phyloP scores from a whole-genome alignment of 2,888 invertebrate genomes.

The Morinoia aosen region DNA sequence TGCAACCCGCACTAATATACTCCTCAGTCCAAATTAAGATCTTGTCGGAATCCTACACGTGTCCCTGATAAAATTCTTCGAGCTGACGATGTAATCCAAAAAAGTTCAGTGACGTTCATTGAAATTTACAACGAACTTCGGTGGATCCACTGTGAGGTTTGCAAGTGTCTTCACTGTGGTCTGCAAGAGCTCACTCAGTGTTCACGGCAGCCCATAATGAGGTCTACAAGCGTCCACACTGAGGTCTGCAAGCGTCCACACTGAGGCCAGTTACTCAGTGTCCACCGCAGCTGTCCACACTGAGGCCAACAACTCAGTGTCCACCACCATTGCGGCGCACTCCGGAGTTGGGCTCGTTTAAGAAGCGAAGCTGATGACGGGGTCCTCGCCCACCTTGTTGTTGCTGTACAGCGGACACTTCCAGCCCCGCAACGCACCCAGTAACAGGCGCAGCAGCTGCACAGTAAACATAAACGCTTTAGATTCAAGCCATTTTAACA shows the following conservation, averaged over 20 bases:
- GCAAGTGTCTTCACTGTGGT: neutral
- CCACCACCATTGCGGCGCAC: neutral
- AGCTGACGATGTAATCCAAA: too few species aligned
- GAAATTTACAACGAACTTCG: too few species aligned
- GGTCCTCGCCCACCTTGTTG: slow-evolving; percentile 65
- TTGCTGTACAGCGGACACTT: slow-evolving; percentile 62
- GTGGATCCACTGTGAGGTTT: neutral
- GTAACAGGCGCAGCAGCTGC: slow-evolving; percentile 59
- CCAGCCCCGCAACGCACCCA: slow-evolving; percentile 59
- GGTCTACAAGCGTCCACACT: neutral
- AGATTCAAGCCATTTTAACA: too few species aligned
- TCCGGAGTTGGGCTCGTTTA: slow-evolving; percentile 21
- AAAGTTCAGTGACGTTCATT: too few species aligned
- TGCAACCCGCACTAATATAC: too few species aligned
- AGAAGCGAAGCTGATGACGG: slow-evolving; percentile 62
- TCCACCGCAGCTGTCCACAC: neutral
- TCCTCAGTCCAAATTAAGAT: too few species aligned
- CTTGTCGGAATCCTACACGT: too few species aligned
- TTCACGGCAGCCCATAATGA: neutral
- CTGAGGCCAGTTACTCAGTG: neutral
- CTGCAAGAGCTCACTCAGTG: neutral
- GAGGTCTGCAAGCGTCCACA: neutral
- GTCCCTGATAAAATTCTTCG: too few species aligned
- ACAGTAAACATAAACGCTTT: neutral
- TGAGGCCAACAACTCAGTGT: neutral